Percentiles rank a stretch among this genome's conserved stretches.
Evolutionary conservation across 2,113 vertebrate species (phyloP).

Genomic region (Falcunculus frontatus): DNA sequence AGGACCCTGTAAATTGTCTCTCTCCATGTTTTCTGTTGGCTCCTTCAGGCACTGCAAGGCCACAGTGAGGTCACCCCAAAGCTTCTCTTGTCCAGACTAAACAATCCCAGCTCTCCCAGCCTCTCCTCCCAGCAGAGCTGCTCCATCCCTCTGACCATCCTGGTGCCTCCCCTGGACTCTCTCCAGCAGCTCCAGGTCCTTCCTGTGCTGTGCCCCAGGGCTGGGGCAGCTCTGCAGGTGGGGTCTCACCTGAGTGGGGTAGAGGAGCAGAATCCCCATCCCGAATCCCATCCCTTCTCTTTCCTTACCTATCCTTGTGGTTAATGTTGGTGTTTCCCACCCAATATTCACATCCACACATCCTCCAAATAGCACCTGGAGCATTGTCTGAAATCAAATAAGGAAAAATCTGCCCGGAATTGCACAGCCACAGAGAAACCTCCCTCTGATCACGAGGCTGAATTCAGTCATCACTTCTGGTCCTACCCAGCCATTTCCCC

Average conservation of each 20-base stretch:
- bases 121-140: not conserved
- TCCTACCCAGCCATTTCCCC: not conserved
- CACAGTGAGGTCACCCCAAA: fast-evolving
- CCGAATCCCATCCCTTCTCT: not conserved
- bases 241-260: not conserved
- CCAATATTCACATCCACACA: not conserved
- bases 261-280: not conserved
- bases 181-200: not conserved
- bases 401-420: not conserved
- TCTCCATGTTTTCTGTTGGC: fast-evolving
- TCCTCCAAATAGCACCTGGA: not conserved
- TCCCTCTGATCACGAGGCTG: not conserved
- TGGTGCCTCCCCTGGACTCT: not conserved
- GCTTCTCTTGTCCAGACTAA: not conserved
- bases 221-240: not conserved
- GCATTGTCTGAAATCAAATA: not conserved
- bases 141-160: not conserved
- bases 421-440: not conserved
- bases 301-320: not conserved
- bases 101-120: not conserved
- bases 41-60: not conserved
- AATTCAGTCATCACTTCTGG: not conserved
- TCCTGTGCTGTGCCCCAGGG: not conserved
- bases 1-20: fast-evolving
- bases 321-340: not conserved